phyloP scores from a whole-genome alignment of 2,888 invertebrate genomes.

The Keiferia lycopersicella region DNA sequence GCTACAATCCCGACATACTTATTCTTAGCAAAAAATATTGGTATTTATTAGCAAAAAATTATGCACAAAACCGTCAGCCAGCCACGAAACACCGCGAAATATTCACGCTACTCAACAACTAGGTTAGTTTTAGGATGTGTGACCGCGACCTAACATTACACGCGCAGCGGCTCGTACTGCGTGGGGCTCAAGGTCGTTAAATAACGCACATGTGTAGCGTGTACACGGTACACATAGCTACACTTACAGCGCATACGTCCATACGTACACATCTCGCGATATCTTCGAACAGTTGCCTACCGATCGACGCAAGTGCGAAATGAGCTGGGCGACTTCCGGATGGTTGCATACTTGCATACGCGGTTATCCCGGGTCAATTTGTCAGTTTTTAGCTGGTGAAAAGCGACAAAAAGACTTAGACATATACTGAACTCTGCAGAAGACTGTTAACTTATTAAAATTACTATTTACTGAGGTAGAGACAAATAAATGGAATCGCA shows the following conservation, averaged over 20 bases:
- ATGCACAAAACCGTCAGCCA: neutral
- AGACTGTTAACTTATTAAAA: neutral
- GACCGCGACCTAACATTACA: slow-evolving; percentile 61
- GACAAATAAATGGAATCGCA: neutral
- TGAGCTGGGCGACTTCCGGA: slow-evolving; percentile 26
- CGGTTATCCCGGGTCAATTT: neutral
- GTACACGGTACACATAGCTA: slow-evolving; percentile 34
- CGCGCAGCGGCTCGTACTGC: slow-evolving; percentile 66
- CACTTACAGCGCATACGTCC: slow-evolving; percentile 36
- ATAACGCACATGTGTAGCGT: slow-evolving; percentile 46
- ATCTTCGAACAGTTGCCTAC: slow-evolving; percentile 55
- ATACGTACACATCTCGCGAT: slow-evolving; percentile 40
- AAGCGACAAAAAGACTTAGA: neutral
- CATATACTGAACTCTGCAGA: neutral
- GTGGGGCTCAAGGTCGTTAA: slow-evolving; percentile 77
- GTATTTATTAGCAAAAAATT: too few relatives aligned
- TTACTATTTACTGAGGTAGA: too few relatives aligned
- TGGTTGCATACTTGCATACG: slow-evolving; percentile 7
- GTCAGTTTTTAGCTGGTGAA: neutral
- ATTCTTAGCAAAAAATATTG: too few relatives aligned
- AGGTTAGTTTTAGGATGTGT: slow-evolving; percentile 40
- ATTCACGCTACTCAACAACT: neutral
- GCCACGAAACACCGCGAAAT: neutral
- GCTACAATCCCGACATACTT: too few relatives aligned
- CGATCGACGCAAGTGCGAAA: slow-evolving; percentile 43